phyloP scores from a whole-genome alignment of 2,888 invertebrate species.

The Synanthedon tipuliformis region DNA sequence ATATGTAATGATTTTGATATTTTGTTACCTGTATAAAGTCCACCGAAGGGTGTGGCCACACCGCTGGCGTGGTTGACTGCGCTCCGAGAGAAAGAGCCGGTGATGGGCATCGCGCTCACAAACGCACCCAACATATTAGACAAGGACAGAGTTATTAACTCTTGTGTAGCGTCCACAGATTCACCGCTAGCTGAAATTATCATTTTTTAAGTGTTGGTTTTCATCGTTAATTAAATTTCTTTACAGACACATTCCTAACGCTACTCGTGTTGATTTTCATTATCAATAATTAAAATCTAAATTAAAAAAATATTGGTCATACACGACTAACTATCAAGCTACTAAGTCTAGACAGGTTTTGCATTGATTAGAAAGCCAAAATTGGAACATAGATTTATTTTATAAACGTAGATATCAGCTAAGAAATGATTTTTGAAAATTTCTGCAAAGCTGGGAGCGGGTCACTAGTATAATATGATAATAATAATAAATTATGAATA shows the following conservation, averaged over 20 bases:
- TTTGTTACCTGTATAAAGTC: slow-evolving; percentile 78
- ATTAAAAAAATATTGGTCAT: no score
- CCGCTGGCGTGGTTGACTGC: slow-evolving; percentile 97
- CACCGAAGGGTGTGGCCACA: slow-evolving; percentile 89
- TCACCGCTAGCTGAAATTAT: slow-evolving; percentile 74
- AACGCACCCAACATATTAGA: slow-evolving; percentile 90
- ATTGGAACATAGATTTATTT: no score
- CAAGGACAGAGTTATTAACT: slow-evolving; percentile 85
- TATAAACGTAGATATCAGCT: no score
- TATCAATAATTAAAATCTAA: no score
- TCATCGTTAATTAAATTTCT: no score
- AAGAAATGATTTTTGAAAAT: no score
- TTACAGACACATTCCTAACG: neutral
- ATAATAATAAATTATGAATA: neutral
- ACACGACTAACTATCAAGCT: no score
- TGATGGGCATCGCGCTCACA: slow-evolving; percentile 90
- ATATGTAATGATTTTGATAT: slow-evolving; percentile 1
- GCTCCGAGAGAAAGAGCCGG: slow-evolving; percentile 89
- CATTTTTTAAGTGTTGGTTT: no score
- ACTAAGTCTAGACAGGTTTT: no score
- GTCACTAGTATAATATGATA: no score
- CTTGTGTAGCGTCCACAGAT: slow-evolving; percentile 89
- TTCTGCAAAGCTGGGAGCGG: no score
- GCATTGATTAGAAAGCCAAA: no score
- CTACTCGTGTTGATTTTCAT: neutral